Conservation (phyloP, 2,888 invertebrate species). For the Chymomyza amoena region DNA sequence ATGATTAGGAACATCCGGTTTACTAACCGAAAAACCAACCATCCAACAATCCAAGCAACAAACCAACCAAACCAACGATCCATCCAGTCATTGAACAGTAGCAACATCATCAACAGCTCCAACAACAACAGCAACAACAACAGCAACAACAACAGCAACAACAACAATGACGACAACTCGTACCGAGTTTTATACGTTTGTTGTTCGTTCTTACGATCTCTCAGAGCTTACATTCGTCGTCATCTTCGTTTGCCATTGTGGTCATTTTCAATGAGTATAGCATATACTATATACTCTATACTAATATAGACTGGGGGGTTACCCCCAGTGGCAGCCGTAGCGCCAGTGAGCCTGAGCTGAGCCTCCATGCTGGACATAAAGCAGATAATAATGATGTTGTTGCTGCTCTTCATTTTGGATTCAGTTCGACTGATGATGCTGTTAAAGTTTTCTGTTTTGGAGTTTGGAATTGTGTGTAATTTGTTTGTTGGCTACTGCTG, state of each 20-base stretch:
- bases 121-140: background rate
- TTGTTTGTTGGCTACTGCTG: slow-evolving; percentile 69
- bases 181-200: slow-evolving; percentile 61
- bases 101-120: slow-evolving; percentile 33
- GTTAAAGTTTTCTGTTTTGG: slow-evolving; percentile 68
- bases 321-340: slow-evolving; percentile 39
- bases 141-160: slow-evolving; percentile 25
- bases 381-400: slow-evolving; percentile 69
- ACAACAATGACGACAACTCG: slow-evolving; percentile 30
- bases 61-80: slow-evolving; percentile 39
- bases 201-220: slow-evolving; percentile 57
- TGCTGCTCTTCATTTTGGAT: slow-evolving; percentile 14
- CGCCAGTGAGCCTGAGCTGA: slow-evolving; percentile 55
- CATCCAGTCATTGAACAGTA: slow-evolving; percentile 62
- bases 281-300: background rate
- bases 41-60: slow-evolving; percentile 34
- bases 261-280: slow-evolving; percentile 17
- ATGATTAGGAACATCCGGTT: slow-evolving; percentile 79
- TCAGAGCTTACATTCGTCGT: slow-evolving; percentile 33
- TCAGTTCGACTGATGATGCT: slow-evolving; percentile 48
- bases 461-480: slow-evolving; percentile 72
- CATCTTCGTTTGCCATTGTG: slow-evolving; percentile 10
- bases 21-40: slow-evolving; percentile 77
- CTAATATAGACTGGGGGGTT: slow-evolving; percentile 49
- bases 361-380: slow-evolving; percentile 49